A percentile compares a stretch with the other conserved stretches of the same genome.
Conservation (phyloP, 2,888 invertebrate species). For the Malacosoma neustria region DNA sequence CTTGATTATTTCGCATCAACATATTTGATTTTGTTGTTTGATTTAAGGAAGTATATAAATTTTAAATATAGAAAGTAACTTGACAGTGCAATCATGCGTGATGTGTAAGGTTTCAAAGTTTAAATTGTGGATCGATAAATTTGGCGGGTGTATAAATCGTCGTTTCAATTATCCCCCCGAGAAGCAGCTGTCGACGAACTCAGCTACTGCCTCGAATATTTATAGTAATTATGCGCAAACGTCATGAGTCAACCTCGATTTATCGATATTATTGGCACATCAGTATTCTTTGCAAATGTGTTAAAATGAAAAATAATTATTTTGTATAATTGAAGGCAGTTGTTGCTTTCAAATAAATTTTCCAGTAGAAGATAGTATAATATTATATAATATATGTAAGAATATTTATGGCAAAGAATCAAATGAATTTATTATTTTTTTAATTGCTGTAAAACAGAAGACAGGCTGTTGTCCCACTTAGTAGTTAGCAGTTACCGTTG, state of each 20-base stretch:
- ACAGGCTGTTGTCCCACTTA: too few species aligned
- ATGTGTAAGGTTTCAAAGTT: conserved; percentile 29
- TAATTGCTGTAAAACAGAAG: too few species aligned
- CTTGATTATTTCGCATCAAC: too few species aligned
- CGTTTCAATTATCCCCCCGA: conserved; percentile 66
- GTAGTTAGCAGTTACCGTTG: too few species aligned
- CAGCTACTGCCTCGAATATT: conserved; percentile 56
- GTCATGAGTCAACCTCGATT: conserved; percentile 52
- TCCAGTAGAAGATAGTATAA: too few species aligned
- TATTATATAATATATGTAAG: too few species aligned
- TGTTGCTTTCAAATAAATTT: too few species aligned
- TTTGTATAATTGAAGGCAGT: too few species aligned
- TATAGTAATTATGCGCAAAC: conserved; percentile 63
- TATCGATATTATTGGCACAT: background rate
- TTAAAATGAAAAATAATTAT: background rate
- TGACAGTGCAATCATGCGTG: background rate
- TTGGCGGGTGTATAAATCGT: conserved; percentile 68
- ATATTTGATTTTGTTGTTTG: too few species aligned
- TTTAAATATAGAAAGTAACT: background rate
- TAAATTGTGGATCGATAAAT: conserved; percentile 67
- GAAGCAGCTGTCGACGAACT: conserved; percentile 60
- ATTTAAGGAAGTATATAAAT: background rate
- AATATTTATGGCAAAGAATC: too few species aligned
- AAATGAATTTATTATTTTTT: too few species aligned
- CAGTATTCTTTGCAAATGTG: background rate